These are phyloP conservation scores for Cettia cetti DNA, from an alignment of 2,113 vertebrate species.

Conservation along the genomic window DNA sequence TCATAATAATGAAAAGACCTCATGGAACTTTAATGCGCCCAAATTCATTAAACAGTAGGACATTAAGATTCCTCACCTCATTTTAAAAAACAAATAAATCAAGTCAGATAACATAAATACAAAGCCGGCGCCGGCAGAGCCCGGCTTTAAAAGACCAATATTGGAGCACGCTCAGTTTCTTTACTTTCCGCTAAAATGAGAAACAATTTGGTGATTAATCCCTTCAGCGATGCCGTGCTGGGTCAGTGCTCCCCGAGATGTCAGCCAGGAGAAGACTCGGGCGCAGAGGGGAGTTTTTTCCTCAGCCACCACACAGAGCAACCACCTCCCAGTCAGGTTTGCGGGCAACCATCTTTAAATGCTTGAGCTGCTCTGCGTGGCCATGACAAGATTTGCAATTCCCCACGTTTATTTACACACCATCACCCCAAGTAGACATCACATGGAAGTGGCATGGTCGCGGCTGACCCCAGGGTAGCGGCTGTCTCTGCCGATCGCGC, in stretches of 20 bases:
- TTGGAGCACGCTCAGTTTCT: conserved; percentile 57
- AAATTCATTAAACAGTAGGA: conserved; percentile 70
- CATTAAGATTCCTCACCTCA: conserved; percentile 61
- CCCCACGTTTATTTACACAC: conserved; percentile 92
- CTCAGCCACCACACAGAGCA: conserved; percentile 70
- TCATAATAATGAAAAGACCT: conserved; percentile 73
- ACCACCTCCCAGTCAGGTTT: conserved; percentile 86
- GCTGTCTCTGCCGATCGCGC: conserved; percentile 91
- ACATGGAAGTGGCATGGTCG: conserved; percentile 80
- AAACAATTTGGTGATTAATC: conserved; percentile 75
- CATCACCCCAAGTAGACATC: conserved; percentile 91
- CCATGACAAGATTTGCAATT: conserved; percentile 89
- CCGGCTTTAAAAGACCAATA: conserved; percentile 59
- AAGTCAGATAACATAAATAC: conserved; percentile 61
- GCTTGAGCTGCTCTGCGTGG: conserved; percentile 84
- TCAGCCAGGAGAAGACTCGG: conserved; percentile 63
- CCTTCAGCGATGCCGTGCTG: conserved; percentile 74
- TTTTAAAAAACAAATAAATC: conserved; percentile 73
- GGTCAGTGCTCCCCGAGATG: conserved; percentile 80
- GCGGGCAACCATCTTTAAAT: conserved; percentile 89
- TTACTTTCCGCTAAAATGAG: conserved; percentile 72
- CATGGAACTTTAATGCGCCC: conserved; percentile 75
- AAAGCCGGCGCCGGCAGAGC: conserved; percentile 4
- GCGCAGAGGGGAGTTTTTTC: conserved; percentile 37
- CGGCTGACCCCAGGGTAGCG: conserved; percentile 85